Conservation (phyloP, 2,113 vertebrate genomes). For the Salvelinus namaycush region DNA sequence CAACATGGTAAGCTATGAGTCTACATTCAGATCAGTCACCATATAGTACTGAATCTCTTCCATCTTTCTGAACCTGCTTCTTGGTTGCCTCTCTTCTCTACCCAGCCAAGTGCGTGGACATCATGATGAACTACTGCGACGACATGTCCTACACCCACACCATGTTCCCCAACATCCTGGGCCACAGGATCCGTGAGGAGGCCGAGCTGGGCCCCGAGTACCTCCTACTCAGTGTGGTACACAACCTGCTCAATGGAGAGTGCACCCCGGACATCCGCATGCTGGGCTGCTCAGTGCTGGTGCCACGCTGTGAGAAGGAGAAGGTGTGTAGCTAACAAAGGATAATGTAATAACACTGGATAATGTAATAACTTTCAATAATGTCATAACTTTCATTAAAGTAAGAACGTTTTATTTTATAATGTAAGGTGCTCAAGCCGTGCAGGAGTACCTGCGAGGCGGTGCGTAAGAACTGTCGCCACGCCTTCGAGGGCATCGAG, state of each 20-base stretch:
- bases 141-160: conserved; percentile 81
- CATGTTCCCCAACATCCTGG: conserved; percentile 83
- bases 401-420: too few species aligned
- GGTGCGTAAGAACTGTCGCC: conserved; percentile 75
- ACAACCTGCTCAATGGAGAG: conserved; percentile 84
- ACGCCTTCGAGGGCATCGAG: conserved; percentile 83
- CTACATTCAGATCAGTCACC: too few species aligned
- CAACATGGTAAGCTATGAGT: too few species aligned
- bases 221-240: conserved; percentile 84
- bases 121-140: conserved; percentile 81
- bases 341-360: too few species aligned
- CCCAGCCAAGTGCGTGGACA: conserved; percentile 80
- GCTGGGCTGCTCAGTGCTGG: conserved; percentile 88
- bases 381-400: too few species aligned
- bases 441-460: conserved; percentile 82
- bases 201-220: conserved; percentile 86
- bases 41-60: not conserved
- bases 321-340: conserved; percentile 9
- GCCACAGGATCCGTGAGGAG: conserved; percentile 76
- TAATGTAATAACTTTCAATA: too few species aligned
- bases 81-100: too few species aligned
- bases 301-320: conserved; percentile 79
- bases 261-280: conserved; percentile 87
- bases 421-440: conserved; percentile 66
- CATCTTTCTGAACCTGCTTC: conserved; percentile 6